Evolutionary conservation across 2,113 vertebrate species (phyloP).

Genomic region (Capreolus pygargus): DNA sequence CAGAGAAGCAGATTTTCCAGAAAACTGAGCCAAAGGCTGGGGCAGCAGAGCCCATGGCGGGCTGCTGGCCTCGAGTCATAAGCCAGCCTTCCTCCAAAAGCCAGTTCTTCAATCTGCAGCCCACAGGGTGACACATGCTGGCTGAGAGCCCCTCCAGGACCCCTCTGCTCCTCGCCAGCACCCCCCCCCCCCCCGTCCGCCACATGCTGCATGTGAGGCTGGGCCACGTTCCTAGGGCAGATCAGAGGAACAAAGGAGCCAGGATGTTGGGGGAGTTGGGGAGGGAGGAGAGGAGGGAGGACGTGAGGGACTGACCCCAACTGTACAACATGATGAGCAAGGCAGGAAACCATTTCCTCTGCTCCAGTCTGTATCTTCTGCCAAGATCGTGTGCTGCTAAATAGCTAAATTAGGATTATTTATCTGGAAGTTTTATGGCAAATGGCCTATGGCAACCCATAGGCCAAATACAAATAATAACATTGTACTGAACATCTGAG

Average conservation of each 20-base stretch:
- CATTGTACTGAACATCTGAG: background rate
- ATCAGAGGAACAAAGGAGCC: background rate
- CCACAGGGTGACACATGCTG: background rate
- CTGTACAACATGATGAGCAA: background rate
- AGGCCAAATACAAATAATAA: background rate
- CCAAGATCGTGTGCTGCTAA: background rate
- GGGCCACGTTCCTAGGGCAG: background rate
- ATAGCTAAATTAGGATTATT: background rate
- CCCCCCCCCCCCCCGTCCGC: background rate
- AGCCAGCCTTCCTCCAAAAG: background rate
- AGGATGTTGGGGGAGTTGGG: accelerated
- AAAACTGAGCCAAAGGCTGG: background rate
- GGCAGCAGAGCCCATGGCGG: background rate
- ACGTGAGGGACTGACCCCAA: background rate
- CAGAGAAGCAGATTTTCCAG: background rate
- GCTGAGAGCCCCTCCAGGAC: background rate
- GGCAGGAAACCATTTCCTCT: background rate
- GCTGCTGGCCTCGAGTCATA: too few relatives aligned
- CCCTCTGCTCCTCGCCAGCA: background rate
- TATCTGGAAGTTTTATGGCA: background rate
- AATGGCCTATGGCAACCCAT: background rate
- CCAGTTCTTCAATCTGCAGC: background rate
- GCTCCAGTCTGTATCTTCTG: background rate
- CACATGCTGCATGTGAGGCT: background rate
- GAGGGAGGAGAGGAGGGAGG: background rate